These are phyloP conservation scores for Holacanthella duospinosa DNA, from an alignment of 2,888 invertebrate species.

Conservation along the genomic window DNA sequence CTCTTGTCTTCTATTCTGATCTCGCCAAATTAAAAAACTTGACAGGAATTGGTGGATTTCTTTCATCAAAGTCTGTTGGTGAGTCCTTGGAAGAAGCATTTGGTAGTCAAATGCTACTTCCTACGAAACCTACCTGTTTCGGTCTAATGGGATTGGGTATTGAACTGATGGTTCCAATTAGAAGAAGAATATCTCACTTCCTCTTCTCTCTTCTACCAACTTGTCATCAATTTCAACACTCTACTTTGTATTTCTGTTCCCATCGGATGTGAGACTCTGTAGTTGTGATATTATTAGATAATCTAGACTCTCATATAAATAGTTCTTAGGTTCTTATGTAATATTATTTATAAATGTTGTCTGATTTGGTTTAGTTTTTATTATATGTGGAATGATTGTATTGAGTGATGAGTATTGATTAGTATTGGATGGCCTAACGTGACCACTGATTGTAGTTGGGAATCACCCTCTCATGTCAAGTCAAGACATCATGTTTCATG, in stretches of 20 bases:
- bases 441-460: background rate
- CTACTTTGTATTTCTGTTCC: background rate
- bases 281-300: too few species aligned
- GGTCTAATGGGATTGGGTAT: too few species aligned
- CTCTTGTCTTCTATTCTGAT: background rate
- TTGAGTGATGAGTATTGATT: too few species aligned
- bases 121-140: too few species aligned
- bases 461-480: too few species aligned
- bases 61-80: background rate
- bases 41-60: constrained; percentile 1
- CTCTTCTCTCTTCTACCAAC: background rate
- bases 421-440: too few species aligned
- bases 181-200: background rate
- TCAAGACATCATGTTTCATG: background rate
- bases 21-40: background rate
- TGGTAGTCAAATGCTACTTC: background rate
- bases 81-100: background rate
- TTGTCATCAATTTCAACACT: background rate
- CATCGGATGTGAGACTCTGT: too few species aligned
- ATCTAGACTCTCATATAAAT: too few species aligned
- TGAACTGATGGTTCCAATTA: background rate
- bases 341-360: too few species aligned
- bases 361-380: too few species aligned
- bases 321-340: too few species aligned
- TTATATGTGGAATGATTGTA: too few species aligned